Evolutionary conservation across 64 coral and sea anemone genomes (phyloP), one percentile per base, ranked within the genome.

Genomic region (Porites australiensis): DNA sequence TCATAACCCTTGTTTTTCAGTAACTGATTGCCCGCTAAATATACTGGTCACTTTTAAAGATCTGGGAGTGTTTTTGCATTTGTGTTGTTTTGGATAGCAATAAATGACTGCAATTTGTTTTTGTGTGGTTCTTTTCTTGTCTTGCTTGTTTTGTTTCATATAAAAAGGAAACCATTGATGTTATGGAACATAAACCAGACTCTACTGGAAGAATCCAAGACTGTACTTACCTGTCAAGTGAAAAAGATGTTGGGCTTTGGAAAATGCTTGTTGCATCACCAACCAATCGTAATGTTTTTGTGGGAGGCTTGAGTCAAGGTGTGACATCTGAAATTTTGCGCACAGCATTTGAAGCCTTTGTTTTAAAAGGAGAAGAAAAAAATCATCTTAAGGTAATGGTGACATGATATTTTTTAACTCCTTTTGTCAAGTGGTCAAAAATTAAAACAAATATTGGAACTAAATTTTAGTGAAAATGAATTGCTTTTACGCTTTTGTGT

Each of bases 231-330:
- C 74, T 95, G 13, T 90, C 93, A 53, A 81, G 37, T 91, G 93
- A 95, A 50, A 90, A 95, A 72, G 89, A 95, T 59, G 59, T 95
- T 51, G 13, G 74, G 44, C 50, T 91, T 15, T 95, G 93, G 93
- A 91, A 91, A 64, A 82, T 91, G 60, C 21, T 95, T 27, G 19
- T 16, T 7, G 60, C 72, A 27, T 95, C 81, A 6, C 88, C 93
- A 4, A 91, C 61, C 18, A 95, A 95, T 27, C 80, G 88, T 51
- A 95, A 95, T 87, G 75, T 95, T 50, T 95, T 95, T 91, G 93
- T 95, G 13, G 93, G 93, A 61, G 83, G 89, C 64, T 57, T 95
- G 75, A 86, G 71, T 77, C 75, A 79, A 18, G 45, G 77, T 7
- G 74, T 91, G n/a, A 61, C 70, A 50, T 68, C 82, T 44, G 67